Base-by-base conservation (phyloP, 2,797 vertebrate genomes). In the Diglossa cyanea region DNA sequence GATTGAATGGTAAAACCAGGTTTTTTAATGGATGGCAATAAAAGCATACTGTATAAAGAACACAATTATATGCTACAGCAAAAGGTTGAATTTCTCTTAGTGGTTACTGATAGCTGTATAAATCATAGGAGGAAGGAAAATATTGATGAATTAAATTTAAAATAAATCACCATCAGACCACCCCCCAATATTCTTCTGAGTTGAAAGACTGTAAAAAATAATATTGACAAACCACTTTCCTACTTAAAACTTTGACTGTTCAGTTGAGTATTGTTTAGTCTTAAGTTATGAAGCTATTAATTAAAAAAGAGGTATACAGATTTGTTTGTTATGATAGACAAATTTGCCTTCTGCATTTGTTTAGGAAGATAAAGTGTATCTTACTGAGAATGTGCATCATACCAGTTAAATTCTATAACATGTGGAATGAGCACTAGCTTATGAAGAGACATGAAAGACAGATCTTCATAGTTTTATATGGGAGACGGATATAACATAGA, bases 111-210 rank as follows among this genome's bases (percentile, higher is more conserved):
- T 82, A 84, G 35, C 55, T 92, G 45, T 74, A 35, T 95, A 94
- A 95, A 66, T 84, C 70, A 79, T 30, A 84, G 91, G 45, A 97
- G 31, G 37, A 51, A 91, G 42, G 61, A 60, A 63, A 75, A 58
- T 62, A 37, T 44, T 68, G 47, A 74, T 94, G 62, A 97, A 84
- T 93, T 63, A 30, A 37, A 74, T 65, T 83, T 90, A 31, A 96
- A 94, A 95, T 83, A 25, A 71, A 21, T 79, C 95, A 7, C 37
- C 28, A 68, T 37, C 37, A 67, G 50, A 50, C 33, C 25, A 42
- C 5, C 4, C 60, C 23, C 25, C 20, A 12, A 24, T 65, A 3
- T 2, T 73, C 20, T 61, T 86, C 37, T 44, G 50, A 66, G 40
- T 45, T 54, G 28, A 73, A 89, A 58, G 23, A 57, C 3, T 57